phyloP scores from a whole-genome alignment of 2,797 vertebrate species.

The Glyptemys insculpta region DNA sequence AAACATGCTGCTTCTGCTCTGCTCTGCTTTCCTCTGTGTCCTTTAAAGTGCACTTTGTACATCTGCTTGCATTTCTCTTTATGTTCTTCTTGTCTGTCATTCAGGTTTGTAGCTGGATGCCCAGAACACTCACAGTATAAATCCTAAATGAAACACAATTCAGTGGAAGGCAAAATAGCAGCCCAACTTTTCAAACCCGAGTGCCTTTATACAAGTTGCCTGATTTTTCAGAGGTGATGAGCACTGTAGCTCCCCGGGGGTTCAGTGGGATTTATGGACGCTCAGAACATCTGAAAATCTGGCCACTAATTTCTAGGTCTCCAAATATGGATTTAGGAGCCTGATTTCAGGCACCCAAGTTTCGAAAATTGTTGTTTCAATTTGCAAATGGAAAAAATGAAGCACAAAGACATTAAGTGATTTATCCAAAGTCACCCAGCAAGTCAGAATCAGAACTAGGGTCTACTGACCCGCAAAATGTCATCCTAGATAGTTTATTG shows the following conservation, averaged over 20 bases:
- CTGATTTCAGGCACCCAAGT: background rate
- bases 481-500: background rate
- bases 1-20: background rate
- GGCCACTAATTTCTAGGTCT: conserved; percentile 47
- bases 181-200: conserved; percentile 45
- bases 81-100: conserved; percentile 71
- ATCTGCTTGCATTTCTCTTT: conserved; percentile 61
- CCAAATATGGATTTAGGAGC: background rate
- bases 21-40: background rate
- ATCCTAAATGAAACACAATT: conserved; percentile 71
- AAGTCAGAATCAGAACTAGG: background rate
- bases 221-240: conserved; percentile 54
- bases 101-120: conserved; percentile 67
- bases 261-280: conserved; percentile 45
- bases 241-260: conserved; percentile 59
- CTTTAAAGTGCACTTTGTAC: conserved; percentile 1
- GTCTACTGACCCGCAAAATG: background rate
- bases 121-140: conserved; percentile 32
- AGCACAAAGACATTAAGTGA: background rate
- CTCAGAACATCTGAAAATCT: conserved; percentile 50
- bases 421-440: background rate
- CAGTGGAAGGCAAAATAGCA: conserved; percentile 70
- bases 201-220: conserved; percentile 22
- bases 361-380: background rate
- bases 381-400: background rate